phyloP scores from a whole-genome alignment of 2,113 vertebrate genomes.

The Grus americana region DNA sequence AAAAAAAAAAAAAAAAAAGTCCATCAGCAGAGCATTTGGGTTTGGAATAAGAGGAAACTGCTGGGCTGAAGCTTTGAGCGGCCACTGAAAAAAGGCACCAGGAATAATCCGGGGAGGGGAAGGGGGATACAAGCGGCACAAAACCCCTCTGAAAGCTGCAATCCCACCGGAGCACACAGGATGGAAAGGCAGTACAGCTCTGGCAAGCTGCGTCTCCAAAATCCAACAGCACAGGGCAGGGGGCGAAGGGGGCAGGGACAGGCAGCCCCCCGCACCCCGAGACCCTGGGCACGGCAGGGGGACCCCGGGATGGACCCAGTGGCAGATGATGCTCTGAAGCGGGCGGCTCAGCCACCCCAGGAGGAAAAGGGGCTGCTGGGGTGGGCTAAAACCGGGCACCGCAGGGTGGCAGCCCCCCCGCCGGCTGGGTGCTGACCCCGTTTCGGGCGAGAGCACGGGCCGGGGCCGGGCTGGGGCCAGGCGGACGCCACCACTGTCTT shows the following conservation, averaged over 20 bases:
- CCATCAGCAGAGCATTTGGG: not conserved
- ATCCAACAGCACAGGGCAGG: not conserved
- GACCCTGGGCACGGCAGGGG: not conserved
- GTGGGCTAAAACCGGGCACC: not conserved
- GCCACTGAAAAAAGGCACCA: not conserved
- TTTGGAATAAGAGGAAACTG: not conserved
- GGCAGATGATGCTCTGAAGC: not conserved
- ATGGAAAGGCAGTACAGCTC: not conserved
- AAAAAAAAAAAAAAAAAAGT: too few relatives aligned
- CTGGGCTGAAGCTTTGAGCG: not conserved
- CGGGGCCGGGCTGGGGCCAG: rapidly evolving
- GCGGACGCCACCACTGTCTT: rapidly evolving
- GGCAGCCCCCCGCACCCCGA: not conserved
- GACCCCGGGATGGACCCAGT: rapidly evolving
- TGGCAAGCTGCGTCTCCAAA: not conserved
- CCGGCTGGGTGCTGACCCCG: rapidly evolving
- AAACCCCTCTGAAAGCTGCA: not conserved
- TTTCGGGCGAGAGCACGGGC: not conserved
- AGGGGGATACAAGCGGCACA: not conserved
- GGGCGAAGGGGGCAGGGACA: not conserved
- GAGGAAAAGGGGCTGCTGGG: not conserved
- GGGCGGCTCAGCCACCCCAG: rapidly evolving
- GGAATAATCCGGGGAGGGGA: not conserved
- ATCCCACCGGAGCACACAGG: not conserved
- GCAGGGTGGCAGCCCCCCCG: not conserved